These are phyloP conservation scores for Brachyhypopomus occidentalis DNA, from an alignment of 2,113 vertebrate genomes.

Conservation along the genomic window DNA sequence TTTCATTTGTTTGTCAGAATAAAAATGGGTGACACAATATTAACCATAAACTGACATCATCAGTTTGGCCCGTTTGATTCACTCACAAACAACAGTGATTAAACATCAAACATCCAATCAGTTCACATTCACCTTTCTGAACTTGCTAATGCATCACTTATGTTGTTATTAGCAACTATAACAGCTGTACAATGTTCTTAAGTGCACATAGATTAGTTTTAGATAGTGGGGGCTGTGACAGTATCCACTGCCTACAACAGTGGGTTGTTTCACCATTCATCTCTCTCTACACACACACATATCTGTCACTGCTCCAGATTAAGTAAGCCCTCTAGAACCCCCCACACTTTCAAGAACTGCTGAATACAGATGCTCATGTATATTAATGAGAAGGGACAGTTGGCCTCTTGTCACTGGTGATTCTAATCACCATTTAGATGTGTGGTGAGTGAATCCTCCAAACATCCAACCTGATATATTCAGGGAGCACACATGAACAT, in stretches of 20 bases:
- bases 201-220: conserved; percentile 9
- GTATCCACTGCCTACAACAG: conserved; percentile 26
- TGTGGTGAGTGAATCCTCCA: conserved; percentile 41
- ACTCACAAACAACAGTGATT: no score
- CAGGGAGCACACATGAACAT: conserved; percentile 18
- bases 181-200: neutral
- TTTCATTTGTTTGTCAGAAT: neutral
- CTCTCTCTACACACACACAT: conserved; percentile 17
- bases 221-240: conserved; percentile 1
- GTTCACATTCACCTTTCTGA: no score
- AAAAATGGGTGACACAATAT: neutral
- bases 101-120: no score
- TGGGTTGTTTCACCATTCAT: conserved; percentile 47
- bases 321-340: conserved; percentile 20
- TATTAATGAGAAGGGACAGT: conserved; percentile 58
- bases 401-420: conserved; percentile 56
- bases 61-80: neutral
- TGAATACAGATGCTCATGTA: conserved; percentile 60
- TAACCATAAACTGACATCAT: neutral
- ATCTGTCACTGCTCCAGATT: conserved; percentile 36
- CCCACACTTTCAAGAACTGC: conserved; percentile 24
- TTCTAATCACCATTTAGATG: conserved; percentile 43
- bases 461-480: conserved; percentile 18
- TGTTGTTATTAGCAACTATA: neutral
- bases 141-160: neutral